Percentiles rank a stretch among this genome's conserved stretches.
phyloP scores from a whole-genome alignment of 2,888 invertebrate genomes.

The Mylabris sibirica region DNA sequence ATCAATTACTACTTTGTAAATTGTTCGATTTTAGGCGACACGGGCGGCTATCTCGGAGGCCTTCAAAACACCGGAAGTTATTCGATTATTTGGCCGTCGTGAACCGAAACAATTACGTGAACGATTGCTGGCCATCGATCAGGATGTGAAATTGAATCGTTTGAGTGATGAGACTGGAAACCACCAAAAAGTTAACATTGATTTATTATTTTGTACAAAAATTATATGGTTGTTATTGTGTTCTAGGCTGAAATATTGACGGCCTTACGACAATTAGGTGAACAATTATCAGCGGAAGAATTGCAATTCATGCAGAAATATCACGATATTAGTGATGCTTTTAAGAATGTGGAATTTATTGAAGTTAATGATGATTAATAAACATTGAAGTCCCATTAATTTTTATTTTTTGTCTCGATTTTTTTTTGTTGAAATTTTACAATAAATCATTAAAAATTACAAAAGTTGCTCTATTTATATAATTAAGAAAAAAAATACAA shows the following conservation, averaged over 20 bases:
- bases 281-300: slow-evolving; percentile 62
- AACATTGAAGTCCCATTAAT: not conserved
- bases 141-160: slow-evolving; percentile 70
- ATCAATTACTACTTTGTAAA: not conserved
- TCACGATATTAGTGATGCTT: slow-evolving; percentile 56
- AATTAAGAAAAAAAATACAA: slow-evolving; percentile 21
- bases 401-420: not conserved
- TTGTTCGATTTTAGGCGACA: slow-evolving; percentile 66
- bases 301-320: slow-evolving; percentile 63
- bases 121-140: slow-evolving; percentile 66
- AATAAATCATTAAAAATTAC: slow-evolving; percentile 24
- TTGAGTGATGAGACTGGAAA: slow-evolving; percentile 62
- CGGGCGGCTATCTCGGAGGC: slow-evolving; percentile 77
- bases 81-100: slow-evolving; percentile 74
- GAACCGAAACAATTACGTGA: slow-evolving; percentile 72
- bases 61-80: slow-evolving; percentile 78
- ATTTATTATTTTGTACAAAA: not conserved
- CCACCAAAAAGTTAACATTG: slow-evolving; percentile 62
- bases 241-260: slow-evolving; percentile 63
- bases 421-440: slow-evolving; percentile 3
- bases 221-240: not conserved
- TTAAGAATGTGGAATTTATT: slow-evolving; percentile 60
- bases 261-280: slow-evolving; percentile 64
- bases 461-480: slow-evolving; percentile 27
- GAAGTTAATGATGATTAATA: slow-evolving; percentile 58